Evolutionary conservation across 2,113 vertebrate species (phyloP).

Genomic region (Oncorhynchus gorbuscha): DNA sequence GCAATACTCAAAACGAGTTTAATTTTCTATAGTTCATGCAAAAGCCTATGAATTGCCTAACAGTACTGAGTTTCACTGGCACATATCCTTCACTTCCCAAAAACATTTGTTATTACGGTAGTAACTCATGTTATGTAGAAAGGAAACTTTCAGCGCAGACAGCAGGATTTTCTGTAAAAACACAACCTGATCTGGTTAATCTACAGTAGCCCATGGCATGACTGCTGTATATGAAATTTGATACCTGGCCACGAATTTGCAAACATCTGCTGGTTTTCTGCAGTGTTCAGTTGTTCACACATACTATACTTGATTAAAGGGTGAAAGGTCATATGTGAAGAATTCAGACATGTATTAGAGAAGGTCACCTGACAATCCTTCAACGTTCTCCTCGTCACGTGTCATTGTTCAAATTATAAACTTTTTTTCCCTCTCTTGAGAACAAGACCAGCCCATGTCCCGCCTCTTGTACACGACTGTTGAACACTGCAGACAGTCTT

Average conservation of each 20-base stretch:
- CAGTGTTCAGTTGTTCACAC: not conserved
- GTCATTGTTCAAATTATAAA: constrained; percentile 71
- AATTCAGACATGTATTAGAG: constrained; percentile 48
- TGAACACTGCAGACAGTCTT: constrained; percentile 9
- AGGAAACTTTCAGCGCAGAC: not conserved
- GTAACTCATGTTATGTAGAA: not conserved
- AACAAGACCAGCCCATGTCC: constrained; percentile 33
- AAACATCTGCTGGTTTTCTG: not conserved
- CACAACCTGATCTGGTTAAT: not conserved
- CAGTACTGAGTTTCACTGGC: not conserved
- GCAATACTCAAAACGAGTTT: too few relatives aligned
- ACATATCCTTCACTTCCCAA: not conserved
- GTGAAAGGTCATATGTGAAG: constrained; percentile 20
- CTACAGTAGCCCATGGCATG: not conserved
- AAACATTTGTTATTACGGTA: not conserved
- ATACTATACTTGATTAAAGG: not conserved
- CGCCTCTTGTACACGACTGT: constrained; percentile 35
- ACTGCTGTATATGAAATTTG: not conserved
- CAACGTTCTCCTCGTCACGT: constrained; percentile 62
- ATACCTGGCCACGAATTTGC: not conserved
- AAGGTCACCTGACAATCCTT: constrained; percentile 68
- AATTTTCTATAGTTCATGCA: too few relatives aligned
- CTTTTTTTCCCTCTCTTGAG: constrained; percentile 42
- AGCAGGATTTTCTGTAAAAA: not conserved
- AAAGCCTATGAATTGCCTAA: too few relatives aligned